Evolutionary conservation across 1,140 invertebrate genomes (phyloP), one percentile per base, ranked within the genome.

Genomic region (Tribolium madens): DNA sequence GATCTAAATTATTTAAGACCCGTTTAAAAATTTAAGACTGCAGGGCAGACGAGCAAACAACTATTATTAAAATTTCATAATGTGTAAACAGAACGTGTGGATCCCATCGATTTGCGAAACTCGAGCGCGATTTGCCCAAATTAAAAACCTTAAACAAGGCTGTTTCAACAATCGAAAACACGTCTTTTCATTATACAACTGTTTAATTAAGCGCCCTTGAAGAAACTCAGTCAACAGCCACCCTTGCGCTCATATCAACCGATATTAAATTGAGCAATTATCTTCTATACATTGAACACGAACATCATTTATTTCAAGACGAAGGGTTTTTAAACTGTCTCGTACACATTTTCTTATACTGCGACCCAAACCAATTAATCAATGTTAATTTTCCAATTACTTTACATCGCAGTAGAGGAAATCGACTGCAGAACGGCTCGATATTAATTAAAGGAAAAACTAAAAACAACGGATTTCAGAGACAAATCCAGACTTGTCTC

Each of bases 191-290:
- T 53, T 57, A 53, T 17, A 21, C 17, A 36, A 73, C 48, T 73
- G 71, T 73, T 73, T 73, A 73, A 73, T 73, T 73, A 73, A 57
- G 71, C 71, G 53, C 71, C 50, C 31, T 73, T 73, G 46, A 33
- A 50, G 46, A 72, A 72, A 72, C 70, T 33, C 46, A 72, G 46
- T 50, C 70, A 50, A 50, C 70, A 50, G 48, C 46, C 70, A 72
- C 50, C 70, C 50, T 72, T 72, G n/a, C 64, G 36, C 15, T 52
- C 70, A 72, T 72, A 72, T 72, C 70, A 72, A 18, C 47, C 31
- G 26, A 72, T 72, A 52, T 72, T 72, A 72, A 72, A 72, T 72
- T 72, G 70, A 72, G 70, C 70, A 72, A 72, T 72, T 72, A 72
- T 72, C 70, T 72, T 21, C 68, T 57, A 50, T 48, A 72, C 70